Percentiles rank a stretch among this genome's conserved stretches.
Evolutionary conservation across 2,888 invertebrate species (phyloP).

Genomic region (Pollenia griseotomentosa): DNA sequence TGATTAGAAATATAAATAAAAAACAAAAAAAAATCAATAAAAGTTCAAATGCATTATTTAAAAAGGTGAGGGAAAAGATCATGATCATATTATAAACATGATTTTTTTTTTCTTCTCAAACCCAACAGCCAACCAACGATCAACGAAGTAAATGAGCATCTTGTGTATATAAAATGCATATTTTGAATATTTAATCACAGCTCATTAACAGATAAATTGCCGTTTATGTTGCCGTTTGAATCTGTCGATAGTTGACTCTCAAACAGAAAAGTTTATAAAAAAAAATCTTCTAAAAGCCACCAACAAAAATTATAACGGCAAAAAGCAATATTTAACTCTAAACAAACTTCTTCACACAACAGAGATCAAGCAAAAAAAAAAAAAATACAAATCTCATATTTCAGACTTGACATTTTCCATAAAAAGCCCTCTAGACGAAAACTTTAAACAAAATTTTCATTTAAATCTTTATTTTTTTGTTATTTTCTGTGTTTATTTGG

Average conservation of each 20-base stretch:
- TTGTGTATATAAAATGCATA: conserved; percentile 15
- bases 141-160: conserved; percentile 25
- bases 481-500: conserved; percentile 38
- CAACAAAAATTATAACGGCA: conserved; percentile 42
- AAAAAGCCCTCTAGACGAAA: conserved; percentile 67
- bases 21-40: conserved; percentile 25
- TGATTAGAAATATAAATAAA: conserved; percentile 45
- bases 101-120: conserved; percentile 47
- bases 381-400: conserved; percentile 52
- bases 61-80: conserved; percentile 63
- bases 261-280: background rate
- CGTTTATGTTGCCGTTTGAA: conserved; percentile 34
- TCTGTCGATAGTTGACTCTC: conserved; percentile 24
- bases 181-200: conserved; percentile 70
- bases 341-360: conserved; percentile 5
- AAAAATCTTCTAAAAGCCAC: conserved; percentile 36
- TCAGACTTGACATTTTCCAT: conserved; percentile 73
- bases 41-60: conserved; percentile 59
- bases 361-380: background rate
- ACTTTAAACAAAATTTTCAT: conserved; percentile 62
- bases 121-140: background rate
- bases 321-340: conserved; percentile 7
- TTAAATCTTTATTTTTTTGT: conserved; percentile 21
- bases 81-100: conserved; percentile 58
- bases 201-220: conserved; percentile 73